Base-by-base conservation (phyloP, 1,140 invertebrate species). In the Augochlora pura region DNA sequence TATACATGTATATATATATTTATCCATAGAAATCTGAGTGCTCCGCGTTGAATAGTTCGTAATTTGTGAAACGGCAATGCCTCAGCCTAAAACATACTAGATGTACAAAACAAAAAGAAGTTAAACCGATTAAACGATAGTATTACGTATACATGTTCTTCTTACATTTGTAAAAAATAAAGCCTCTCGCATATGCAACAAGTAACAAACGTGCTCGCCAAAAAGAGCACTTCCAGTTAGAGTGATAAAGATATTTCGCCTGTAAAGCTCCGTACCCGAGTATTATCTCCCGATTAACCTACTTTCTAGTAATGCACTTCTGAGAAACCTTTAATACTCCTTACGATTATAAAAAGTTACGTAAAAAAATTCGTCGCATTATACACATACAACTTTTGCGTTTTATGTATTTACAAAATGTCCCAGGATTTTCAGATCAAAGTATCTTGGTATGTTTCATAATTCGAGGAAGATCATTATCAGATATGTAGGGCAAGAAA, bases 151-250 rank as follows among this genome's bases (percentile, higher is more conserved):
- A 38, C 12, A 38, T 64, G 42, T 63, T 68, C 16, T 66, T 5
- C 42, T 64, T 60, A 70, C 62, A 57, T 12, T 54, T n/a, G 21
- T 71, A 71, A 27, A 71, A 81, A 77, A 81, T 77, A 81, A 77
- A 81, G 49, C 63, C 74, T 69, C n/a, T 71, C 70, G 25, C 49
- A 80, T 63, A 59, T 77, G 77, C 64, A 76, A 81, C 39, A 77
- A 64, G 69, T 59, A 77, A 79, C 70, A 74, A 79, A 65, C 25
- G 23, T 79, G 49, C 70, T 79, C 46, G 18, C 4, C 25, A 10
- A 46, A 46, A 18, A 72, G 62, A 39, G 39, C 32, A 52, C 27
- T 25, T 46, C 21, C 16, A 23, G 9, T 52, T 73, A 39, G 16
- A 75, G 42, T 46, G 42, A 75, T 10, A 27, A 14, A 12, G 39